Conservation (phyloP, 1,140 invertebrate species). For the Drosophila burlai region DNA sequence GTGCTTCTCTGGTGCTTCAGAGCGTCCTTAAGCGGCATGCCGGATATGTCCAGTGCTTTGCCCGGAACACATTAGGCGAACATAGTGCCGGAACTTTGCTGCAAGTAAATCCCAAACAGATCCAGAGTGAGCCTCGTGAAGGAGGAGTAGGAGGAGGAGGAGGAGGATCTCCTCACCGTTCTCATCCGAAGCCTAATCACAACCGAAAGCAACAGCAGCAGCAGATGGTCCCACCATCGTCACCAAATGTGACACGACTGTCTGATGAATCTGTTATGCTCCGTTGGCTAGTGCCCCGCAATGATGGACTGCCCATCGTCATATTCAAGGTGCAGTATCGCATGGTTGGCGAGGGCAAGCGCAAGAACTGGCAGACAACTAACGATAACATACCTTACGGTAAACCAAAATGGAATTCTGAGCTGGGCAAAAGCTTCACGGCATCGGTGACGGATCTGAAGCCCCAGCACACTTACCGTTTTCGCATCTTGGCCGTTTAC, state of each 20-base stretch:
- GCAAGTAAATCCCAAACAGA: conserved; percentile 91
- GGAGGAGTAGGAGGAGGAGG: background rate
- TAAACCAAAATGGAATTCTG: conserved; percentile 88
- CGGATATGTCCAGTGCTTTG: conserved; percentile 95
- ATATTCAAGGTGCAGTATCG: conserved; percentile 92
- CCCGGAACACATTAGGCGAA: conserved; percentile 91
- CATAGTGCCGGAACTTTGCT: conserved; percentile 88
- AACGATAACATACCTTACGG: conserved; percentile 91
- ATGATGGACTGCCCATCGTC: conserved; percentile 91
- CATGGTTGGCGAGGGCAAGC: conserved; percentile 67
- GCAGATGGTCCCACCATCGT: conserved; percentile 92
- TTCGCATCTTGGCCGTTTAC: conserved; percentile 96
- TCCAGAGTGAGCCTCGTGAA: conserved; percentile 85
- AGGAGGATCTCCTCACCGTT: background rate
- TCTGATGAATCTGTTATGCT: conserved; percentile 96
- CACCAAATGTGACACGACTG: conserved; percentile 93
- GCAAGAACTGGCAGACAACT: conserved; percentile 91
- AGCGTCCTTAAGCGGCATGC: conserved; percentile 92
- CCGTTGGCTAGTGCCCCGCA: conserved; percentile 93
- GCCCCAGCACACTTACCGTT: conserved; percentile 90
- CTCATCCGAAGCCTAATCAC: conserved; percentile 23
- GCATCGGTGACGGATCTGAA: conserved; percentile 89
- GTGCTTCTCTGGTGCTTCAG: conserved; percentile 87
- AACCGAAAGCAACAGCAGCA: conserved; percentile 28
- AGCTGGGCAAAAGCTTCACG: conserved; percentile 86